Base-by-base conservation (phyloP, 53 echinoderm and acorn worm genomes). In the Antedon mediterranea region DNA sequence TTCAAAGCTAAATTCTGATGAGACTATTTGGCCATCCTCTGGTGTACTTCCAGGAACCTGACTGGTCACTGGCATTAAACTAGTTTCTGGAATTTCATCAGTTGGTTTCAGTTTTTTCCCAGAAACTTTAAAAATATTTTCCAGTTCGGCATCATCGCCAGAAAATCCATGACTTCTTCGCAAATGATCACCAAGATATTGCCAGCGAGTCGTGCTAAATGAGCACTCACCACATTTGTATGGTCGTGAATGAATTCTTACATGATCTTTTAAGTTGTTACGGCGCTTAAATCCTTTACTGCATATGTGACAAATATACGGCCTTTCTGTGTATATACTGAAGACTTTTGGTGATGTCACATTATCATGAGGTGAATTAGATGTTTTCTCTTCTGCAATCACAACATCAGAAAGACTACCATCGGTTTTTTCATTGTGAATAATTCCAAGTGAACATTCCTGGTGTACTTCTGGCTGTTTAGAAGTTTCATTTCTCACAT, bases 151-250 rank as follows among this genome's bases (percentile, higher is more conserved):
- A 57, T 87, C 87, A 83, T 94, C 94, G 29, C 91, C 94, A 28
- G 85, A 87, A 86, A 98, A 90, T 30, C 84, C 86, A 82, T 98
- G 98, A 32, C 83, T 89, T 71, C 90, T 92, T 73, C 81, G 86
- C 85, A 93, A 84, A 81, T 98, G 98, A 28, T 90, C 93, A 34
- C 93, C 93, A 28, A 98, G 77, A 74, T 98, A 98, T 77, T 98
- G 98, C 93, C 92, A 92, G 30, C 98, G 88, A 41, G 93, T 98
- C 4, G 98, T 98, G 88, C 88, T 93, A 78, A 89, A 98, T 28
- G 79, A 79, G 44, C 98, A 98, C 80, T 93, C 98, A 0, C 90
- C 90, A 77, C 98, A 98, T 81, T 92, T 93, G 83, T 92, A 98
- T 4, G 98, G 98, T 70, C 98, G 79, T 27, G 98, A 89, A 31